Base-by-base conservation (phyloP, 2,113 vertebrate species). In the Alligator sinensis region DNA sequence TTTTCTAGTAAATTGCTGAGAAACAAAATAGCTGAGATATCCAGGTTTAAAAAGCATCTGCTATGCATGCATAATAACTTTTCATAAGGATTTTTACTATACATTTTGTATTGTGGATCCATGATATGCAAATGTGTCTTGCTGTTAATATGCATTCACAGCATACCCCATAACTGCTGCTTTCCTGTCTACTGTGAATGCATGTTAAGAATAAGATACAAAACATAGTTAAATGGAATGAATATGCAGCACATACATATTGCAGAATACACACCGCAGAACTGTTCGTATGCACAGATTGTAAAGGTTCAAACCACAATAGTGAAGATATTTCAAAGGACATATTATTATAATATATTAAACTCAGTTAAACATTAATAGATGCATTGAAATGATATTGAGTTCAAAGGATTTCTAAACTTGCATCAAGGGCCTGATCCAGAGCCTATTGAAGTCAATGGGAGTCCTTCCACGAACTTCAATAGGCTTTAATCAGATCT, bases 111-210 rank as follows among this genome's bases (percentile, higher is more conserved):
- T 94, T 95, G 94, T 90, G 91, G 68, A 89, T 96, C 86, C 88
- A 87, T 77, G 93, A 86, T 96, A 97, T 96, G 92, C 97, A 97
- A 95, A 97, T 95, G 63, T 62, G 80, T 93, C 80, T 87, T 96
- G 90, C 88, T 93, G 91, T 96, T 97, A 96, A 96, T 95, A 95
- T 95, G 92, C 92, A 96, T 94, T 96, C 95, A 95, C 88, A 95
- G 85, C 77, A 93, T 89, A 96, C 66, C 47, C 76, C 34, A 83
- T 90, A 95, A 96, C 96, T 94, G 94, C 92, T 96, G 96, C 88
- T 95, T 96, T 96, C 92, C 92, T 96, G 94, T 96, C 96, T 96
- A 95, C 94, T 95, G 95, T 74, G 95, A 96, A 96, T 88, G 95
- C 91, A 95, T 93, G 92, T 93, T 87, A 95, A 85, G 90, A 95